phyloP scores from a whole-genome alignment of 2,888 invertebrate species.

The Pandemis cinnamomeana region DNA sequence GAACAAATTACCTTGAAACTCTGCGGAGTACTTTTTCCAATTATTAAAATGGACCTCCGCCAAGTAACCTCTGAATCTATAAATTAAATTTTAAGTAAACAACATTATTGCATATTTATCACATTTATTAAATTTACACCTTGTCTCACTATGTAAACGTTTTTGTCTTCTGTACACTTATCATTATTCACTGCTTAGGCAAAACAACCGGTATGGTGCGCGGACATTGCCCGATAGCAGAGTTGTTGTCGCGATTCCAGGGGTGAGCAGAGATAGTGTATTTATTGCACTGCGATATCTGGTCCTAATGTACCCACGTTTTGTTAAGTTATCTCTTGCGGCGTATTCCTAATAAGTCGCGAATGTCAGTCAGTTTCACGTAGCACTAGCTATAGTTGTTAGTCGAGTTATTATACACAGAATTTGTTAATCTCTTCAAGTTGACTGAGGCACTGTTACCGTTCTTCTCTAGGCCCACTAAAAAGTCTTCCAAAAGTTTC shows the following conservation, averaged over 20 bases:
- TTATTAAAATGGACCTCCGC: not conserved
- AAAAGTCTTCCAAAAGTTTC: conserved; percentile 87
- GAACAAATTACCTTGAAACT: not conserved
- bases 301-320: conserved; percentile 34
- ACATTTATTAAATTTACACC: conserved; percentile 26
- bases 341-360: conserved; percentile 34
- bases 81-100: conserved; percentile 24
- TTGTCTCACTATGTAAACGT: conserved; percentile 32
- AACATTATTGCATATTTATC: conserved; percentile 29
- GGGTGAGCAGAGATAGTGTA: conserved; percentile 2
- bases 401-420: conserved; percentile 66
- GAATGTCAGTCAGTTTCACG: conserved; percentile 52
- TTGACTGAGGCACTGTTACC: conserved; percentile 77
- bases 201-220: conserved; percentile 20
- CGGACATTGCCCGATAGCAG: conserved; percentile 30
- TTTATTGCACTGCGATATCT: conserved; percentile 23
- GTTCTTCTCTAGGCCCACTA: conserved; percentile 79
- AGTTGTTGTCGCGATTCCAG: conserved; percentile 1
- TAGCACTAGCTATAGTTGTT: conserved; percentile 76
- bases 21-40: not conserved
- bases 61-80: not conserved
- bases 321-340: conserved; percentile 17
- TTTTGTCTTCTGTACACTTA: conserved; percentile 26
- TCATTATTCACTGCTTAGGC: conserved; percentile 25
- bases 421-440: conserved; percentile 68